Conservation (phyloP, 2,113 vertebrate genomes). For the Petromus typicus region DNA sequence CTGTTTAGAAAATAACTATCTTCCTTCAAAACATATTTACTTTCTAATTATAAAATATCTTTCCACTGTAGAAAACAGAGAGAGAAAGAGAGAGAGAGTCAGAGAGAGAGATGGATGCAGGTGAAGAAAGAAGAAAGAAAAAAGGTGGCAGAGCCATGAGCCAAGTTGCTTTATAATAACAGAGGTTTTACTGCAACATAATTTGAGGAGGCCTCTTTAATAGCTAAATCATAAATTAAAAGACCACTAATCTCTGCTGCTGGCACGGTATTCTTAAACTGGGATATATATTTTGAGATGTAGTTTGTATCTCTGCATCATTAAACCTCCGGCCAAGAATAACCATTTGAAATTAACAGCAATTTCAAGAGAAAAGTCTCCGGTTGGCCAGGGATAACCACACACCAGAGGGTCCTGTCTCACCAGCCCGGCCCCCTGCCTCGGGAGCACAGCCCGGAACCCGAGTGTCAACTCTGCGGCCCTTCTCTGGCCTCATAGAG, state of each 20-base stretch:
- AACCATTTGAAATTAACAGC: constrained; percentile 58
- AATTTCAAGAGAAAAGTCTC: constrained; percentile 57
- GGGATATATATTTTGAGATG: neutral
- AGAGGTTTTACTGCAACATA: constrained; percentile 54
- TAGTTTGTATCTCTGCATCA: constrained; percentile 5
- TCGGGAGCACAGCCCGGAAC: too few relatives aligned
- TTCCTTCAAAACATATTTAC: neutral
- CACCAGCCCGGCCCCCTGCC: neutral
- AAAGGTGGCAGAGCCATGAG: neutral
- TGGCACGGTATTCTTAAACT: constrained; percentile 28
- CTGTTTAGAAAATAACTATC: neutral
- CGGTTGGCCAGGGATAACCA: neutral
- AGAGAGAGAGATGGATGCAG: neutral
- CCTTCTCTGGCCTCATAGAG: neutral
- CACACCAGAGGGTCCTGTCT: neutral
- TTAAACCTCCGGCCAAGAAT: constrained; percentile 58
- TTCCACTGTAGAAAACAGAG: neutral
- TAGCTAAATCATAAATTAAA: constrained; percentile 57
- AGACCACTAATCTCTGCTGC: neutral
- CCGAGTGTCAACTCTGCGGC: neutral
- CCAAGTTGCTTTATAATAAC: constrained; percentile 26
- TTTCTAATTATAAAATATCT: constrained; percentile 34
- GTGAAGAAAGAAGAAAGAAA: neutral
- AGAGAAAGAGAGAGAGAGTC: neutral
- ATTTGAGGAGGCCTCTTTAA: constrained; percentile 57